phyloP scores from a whole-genome alignment of 2,797 vertebrate genomes.

The Sebastes melanostomus region DNA sequence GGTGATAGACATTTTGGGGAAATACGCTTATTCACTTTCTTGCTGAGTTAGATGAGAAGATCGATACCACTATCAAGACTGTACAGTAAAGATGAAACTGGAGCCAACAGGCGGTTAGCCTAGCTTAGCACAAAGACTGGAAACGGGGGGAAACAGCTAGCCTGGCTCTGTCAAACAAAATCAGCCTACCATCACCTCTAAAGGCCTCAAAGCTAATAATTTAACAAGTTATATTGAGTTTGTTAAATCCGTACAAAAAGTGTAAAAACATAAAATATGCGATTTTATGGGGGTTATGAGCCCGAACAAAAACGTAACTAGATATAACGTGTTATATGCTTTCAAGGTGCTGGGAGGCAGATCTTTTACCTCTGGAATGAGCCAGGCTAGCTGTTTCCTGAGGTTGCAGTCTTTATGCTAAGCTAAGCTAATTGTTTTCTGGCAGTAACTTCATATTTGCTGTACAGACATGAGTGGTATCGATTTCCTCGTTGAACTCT shows the following conservation, averaged over 20 bases:
- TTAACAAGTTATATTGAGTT: background rate
- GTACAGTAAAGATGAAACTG: background rate
- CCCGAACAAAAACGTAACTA: background rate
- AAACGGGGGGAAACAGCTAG: background rate
- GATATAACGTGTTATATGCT: background rate
- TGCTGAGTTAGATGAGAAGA: background rate
- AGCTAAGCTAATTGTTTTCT: background rate
- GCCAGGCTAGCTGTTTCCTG: background rate
- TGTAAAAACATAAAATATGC: background rate
- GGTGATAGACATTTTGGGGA: background rate
- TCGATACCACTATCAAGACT: background rate
- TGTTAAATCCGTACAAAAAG: background rate
- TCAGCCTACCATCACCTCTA: background rate
- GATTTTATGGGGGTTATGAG: background rate
- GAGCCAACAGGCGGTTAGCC: background rate
- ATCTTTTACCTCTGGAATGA: background rate
- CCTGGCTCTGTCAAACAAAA: background rate
- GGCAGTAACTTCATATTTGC: background rate
- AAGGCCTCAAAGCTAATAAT: background rate
- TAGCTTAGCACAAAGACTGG: conserved; percentile 10
- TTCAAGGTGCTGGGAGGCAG: background rate
- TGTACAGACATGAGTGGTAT: background rate
- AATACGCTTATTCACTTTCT: background rate
- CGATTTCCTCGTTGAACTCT: background rate
- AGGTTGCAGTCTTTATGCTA: background rate